These are phyloP conservation scores for Lathamus discolor DNA, from an alignment of 2,113 vertebrate species.

Conservation along the genomic window DNA sequence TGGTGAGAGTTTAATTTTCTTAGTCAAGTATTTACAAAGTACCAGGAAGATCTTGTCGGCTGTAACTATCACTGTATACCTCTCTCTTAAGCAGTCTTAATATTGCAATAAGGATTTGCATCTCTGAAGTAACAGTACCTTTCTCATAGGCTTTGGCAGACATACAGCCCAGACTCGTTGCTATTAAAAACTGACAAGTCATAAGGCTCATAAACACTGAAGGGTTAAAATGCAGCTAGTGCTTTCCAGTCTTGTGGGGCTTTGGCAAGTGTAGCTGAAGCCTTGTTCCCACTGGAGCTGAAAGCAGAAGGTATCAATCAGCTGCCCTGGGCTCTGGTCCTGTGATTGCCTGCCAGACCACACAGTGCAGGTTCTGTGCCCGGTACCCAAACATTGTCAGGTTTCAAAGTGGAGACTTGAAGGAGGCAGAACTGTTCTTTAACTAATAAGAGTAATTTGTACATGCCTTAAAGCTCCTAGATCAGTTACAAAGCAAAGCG, in stretches of 20 bases:
- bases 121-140: neutral
- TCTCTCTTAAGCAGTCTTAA: neutral
- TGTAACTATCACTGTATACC: neutral
- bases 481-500: neutral
- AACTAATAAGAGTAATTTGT: neutral
- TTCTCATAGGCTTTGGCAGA: neutral
- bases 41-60: neutral
- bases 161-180: neutral
- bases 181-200: neutral
- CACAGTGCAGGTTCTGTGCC: neutral
- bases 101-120: neutral
- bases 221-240: neutral
- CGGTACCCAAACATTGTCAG: neutral
- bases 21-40: neutral
- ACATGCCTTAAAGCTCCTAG: neutral
- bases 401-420: neutral
- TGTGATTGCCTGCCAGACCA: slow-evolving; percentile 4
- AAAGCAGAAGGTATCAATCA: slow-evolving; percentile 31
- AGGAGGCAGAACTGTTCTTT: neutral
- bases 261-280: neutral
- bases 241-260: neutral
- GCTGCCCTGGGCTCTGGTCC: neutral
- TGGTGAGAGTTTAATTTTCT: neutral
- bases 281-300: neutral
- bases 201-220: neutral